Evolutionary conservation across 53 echinoderm and acorn worm species (phyloP).

Genomic region (Paelopatides confundens): DNA sequence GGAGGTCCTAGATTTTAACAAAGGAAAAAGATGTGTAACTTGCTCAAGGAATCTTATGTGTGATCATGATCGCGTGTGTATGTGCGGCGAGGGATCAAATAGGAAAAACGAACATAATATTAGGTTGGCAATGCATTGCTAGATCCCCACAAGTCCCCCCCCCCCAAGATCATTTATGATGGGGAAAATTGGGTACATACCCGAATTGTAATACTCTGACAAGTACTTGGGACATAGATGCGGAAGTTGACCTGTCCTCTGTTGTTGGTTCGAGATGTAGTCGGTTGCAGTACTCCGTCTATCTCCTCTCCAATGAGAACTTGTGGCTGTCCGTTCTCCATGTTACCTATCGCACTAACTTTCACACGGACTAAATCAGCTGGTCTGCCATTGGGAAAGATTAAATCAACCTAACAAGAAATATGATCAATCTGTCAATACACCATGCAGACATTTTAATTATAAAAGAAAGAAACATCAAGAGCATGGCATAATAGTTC

Average conservation of each 20-base stretch:
- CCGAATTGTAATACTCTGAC: constrained; percentile 28
- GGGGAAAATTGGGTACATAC: constrained; percentile 14
- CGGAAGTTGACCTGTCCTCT: constrained; percentile 69
- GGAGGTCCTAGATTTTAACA: too few species aligned
- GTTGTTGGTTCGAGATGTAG: neutral
- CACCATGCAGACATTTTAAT: too few species aligned
- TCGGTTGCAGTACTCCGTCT: neutral
- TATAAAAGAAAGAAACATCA: too few species aligned
- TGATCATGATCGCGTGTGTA: too few species aligned
- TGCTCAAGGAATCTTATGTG: too few species aligned
- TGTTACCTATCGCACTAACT: constrained; percentile 45
- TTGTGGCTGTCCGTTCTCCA: neutral
- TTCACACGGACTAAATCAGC: constrained; percentile 39
- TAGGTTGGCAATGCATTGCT: too few species aligned
- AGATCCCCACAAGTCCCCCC: too few species aligned
- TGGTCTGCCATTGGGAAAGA: constrained; percentile 49
- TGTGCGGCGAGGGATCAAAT: too few species aligned
- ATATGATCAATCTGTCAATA: neutral
- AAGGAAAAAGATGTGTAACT: too few species aligned
- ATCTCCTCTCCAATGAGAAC: constrained; percentile 22
- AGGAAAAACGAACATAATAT: neutral
- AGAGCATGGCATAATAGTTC: too few species aligned
- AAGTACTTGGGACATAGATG: constrained; percentile 28
- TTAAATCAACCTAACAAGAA: constrained; percentile 41
- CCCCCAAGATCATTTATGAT: too few species aligned